Base-by-base conservation (phyloP, 2,797 vertebrate species). In the Artibeus jamaicensis region DNA sequence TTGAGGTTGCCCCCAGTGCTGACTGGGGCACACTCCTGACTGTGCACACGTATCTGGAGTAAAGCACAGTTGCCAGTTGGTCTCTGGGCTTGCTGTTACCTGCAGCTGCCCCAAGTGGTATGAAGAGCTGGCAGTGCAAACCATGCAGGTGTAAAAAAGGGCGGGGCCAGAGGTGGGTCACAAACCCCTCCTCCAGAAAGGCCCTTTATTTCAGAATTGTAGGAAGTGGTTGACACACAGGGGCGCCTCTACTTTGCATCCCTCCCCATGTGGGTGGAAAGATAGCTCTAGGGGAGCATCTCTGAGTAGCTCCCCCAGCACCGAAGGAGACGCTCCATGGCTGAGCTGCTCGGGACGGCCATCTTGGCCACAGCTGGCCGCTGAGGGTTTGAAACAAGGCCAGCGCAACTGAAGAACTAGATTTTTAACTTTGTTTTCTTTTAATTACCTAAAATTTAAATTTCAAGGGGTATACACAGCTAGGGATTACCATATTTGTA, bases 341-440 rank as follows among this genome's bases (percentile, higher is more conserved):
- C 15, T 24, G 73, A 21, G n/a, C n/a, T 44, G 15, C 9, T 44
- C 11, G 16, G 0, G 16, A 14, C 3, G n/a, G 29, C 11, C 4
- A 2, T 26, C 67, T 3, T 1, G 6, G 59, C 18, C 4, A 2
- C 42, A 0, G 6, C 46, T 34, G 42, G 48, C 37, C 5, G 0
- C 0, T 21, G 59, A 81, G 55, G 37, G 32, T n/a, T 83, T 74
- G 57, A 26, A 81, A 18, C 15, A 59, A 42, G 84, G 62, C 71
- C 29, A 21, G 12, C 42, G 19, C 19, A 39, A 71, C 34, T 2
- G 5, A 46, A 15, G 21, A 29, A 46, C 39, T 65, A 37, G 3
- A 7, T 46, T 86, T 92, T 71, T 32, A 32, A 67, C 16, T 65
- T 44, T 57, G 48, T 26, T 37, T 70, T n/a, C 19, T 82, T 93